phyloP scores from a whole-genome alignment of 1,140 invertebrate species.

The Harlomillsia oculata region DNA sequence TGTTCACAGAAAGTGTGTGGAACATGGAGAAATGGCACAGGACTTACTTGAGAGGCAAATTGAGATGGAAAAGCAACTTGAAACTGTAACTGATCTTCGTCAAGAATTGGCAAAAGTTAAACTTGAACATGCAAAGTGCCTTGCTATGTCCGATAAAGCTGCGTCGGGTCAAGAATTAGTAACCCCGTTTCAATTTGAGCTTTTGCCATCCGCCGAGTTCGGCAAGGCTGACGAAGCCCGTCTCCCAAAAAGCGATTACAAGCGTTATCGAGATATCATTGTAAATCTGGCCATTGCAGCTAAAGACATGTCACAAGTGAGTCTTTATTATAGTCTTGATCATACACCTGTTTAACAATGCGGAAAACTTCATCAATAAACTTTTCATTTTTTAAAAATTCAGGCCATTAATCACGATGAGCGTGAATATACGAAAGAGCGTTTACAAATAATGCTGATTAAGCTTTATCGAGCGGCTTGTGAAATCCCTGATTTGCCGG shows the following conservation, averaged over 20 bases:
- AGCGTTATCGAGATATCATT: conserved; percentile 7
- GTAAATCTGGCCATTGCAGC: conserved; percentile 29
- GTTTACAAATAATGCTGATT: conserved; percentile 20
- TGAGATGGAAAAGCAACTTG: conserved; percentile 18
- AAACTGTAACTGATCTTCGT: conserved; percentile 1
- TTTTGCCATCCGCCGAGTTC: no score
- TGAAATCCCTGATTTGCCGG: conserved; percentile 21
- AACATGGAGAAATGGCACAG: conserved; percentile 18
- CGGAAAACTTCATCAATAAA: not conserved
- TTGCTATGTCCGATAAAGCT: conserved; percentile 6
- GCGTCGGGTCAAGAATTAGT: conserved; percentile 3
- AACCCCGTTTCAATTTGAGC: no score
- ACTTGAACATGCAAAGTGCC: conserved; percentile 14
- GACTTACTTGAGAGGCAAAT: conserved; percentile 26
- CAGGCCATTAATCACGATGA: conserved; percentile 25
- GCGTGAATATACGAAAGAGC: conserved; percentile 17
- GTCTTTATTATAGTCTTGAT: not conserved
- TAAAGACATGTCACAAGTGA: conserved; percentile 30
- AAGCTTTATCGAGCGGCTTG: conserved; percentile 26
- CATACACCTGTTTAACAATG: not conserved
- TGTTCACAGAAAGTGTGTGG: conserved; percentile 23
- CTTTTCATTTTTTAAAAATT: not conserved
- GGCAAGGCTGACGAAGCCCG: no score
- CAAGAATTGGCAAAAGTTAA: conserved; percentile 16
- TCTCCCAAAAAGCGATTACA: not conserved